Conservation (phyloP, 2,888 invertebrate genomes). For the Halictus ligatus region DNA sequence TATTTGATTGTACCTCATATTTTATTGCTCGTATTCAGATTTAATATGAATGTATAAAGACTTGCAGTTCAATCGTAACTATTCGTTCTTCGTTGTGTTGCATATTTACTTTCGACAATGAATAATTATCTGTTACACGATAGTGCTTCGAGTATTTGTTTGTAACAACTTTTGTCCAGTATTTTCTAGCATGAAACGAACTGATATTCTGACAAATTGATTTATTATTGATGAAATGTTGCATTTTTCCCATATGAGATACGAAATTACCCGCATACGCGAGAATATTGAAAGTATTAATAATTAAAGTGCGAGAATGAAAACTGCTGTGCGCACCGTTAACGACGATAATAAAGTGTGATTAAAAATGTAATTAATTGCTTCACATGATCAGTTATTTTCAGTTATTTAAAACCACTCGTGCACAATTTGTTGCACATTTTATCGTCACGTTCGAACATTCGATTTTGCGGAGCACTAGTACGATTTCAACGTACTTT, state of each 20-base stretch:
- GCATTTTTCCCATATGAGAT: neutral
- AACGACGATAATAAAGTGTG: constrained; percentile 49
- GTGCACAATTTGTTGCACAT: constrained; percentile 49
- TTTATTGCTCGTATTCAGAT: neutral
- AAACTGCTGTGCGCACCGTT: constrained; percentile 49
- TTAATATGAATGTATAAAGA: neutral
- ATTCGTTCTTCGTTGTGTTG: neutral
- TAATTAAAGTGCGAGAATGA: constrained; percentile 54
- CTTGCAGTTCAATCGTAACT: neutral
- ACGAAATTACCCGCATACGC: constrained; percentile 9
- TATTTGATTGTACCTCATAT: neutral
- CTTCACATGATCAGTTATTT: constrained; percentile 62
- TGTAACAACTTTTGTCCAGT: neutral
- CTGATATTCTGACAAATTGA: neutral
- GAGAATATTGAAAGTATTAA: constrained; percentile 41
- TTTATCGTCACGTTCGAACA: constrained; percentile 51
- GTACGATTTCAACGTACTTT: constrained; percentile 28
- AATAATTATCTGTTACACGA: neutral
- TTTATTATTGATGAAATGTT: neutral
- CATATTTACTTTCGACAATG: neutral
- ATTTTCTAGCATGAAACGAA: neutral
- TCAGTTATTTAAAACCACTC: constrained; percentile 53
- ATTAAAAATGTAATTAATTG: constrained; percentile 68
- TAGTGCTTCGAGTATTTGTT: neutral
- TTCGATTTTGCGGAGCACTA: constrained; percentile 34